These are phyloP conservation scores for Lepus europaeus DNA, from an alignment of 2,113 vertebrate genomes.

Conservation along the genomic window DNA sequence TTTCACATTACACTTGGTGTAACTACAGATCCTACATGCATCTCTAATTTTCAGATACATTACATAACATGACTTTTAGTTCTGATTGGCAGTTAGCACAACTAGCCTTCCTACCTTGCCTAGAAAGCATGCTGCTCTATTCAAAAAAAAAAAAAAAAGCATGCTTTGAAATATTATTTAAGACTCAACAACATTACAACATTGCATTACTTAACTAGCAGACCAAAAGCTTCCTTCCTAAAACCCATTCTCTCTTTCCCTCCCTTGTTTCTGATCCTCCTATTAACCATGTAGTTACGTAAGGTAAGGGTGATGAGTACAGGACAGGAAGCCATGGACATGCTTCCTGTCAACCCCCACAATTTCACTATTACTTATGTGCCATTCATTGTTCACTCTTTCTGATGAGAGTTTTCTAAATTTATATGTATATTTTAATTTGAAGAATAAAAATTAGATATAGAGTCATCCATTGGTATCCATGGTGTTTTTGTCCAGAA, in stretches of 20 bases:
- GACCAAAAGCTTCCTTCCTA: not conserved
- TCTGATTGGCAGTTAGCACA: not conserved
- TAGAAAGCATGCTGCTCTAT: not conserved
- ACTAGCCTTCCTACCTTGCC: not conserved
- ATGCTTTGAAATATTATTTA: not conserved
- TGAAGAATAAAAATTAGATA: not conserved
- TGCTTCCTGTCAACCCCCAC: not conserved
- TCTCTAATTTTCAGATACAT: not conserved
- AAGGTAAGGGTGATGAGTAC: not conserved
- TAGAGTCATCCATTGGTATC: not conserved
- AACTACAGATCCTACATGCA: not conserved
- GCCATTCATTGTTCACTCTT: not conserved
- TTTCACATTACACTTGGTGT: not conserved
- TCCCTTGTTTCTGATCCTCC: not conserved
- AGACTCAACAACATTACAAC: not conserved
- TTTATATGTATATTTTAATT: not conserved
- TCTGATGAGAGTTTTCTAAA: not conserved
- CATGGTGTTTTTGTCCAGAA: not conserved
- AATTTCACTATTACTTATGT: not conserved
- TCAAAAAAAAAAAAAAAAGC: not conserved
- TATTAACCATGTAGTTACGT: not conserved
- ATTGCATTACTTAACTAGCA: not conserved
- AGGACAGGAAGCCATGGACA: rapidly evolving
- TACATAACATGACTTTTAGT: not conserved
- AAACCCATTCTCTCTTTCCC: not conserved